phyloP scores from a whole-genome alignment of 1,140 invertebrate genomes.

The Ylistrum balloti region DNA sequence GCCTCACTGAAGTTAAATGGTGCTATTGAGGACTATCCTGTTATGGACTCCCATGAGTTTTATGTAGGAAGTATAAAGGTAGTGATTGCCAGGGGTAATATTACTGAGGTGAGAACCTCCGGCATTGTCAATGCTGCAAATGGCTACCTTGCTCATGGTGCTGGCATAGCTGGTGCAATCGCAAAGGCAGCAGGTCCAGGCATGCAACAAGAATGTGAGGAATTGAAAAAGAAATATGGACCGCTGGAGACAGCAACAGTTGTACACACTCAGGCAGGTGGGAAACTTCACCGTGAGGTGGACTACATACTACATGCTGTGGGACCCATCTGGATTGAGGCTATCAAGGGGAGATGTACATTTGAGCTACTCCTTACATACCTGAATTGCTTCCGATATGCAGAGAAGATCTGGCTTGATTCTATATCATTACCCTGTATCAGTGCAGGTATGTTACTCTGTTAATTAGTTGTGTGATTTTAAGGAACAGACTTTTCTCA shows the following conservation, averaged over 20 bases:
- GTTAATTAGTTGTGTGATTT: no score
- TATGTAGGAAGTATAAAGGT: constrained; percentile 61
- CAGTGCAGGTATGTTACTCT: constrained; percentile 68
- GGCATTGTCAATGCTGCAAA: constrained; percentile 73
- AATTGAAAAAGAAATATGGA: constrained; percentile 59
- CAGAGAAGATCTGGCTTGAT: constrained; percentile 64
- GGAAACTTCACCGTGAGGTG: constrained; percentile 55
- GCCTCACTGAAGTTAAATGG: not conserved
- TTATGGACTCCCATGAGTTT: constrained; percentile 38
- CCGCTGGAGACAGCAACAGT: constrained; percentile 60
- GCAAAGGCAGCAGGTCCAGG: constrained; percentile 66
- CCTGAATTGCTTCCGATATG: constrained; percentile 69
- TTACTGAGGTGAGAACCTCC: constrained; percentile 60
- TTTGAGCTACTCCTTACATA: constrained; percentile 68
- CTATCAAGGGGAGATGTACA: constrained; percentile 54
- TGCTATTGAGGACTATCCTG: not conserved
- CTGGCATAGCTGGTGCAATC: constrained; percentile 69
- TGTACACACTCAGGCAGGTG: constrained; percentile 66
- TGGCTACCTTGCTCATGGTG: constrained; percentile 61
- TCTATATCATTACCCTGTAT: constrained; percentile 73
- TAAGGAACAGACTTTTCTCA: no score
- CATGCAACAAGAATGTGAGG: constrained; percentile 66
- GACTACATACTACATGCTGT: constrained; percentile 68
- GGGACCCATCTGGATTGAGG: constrained; percentile 64
- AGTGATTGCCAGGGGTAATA: constrained; percentile 61